Percentiles rank a stretch among this genome's conserved stretches.
These are phyloP conservation scores for Decapterus maruadsi DNA, from an alignment of 2,797 vertebrate species.

Conservation along the genomic window DNA sequence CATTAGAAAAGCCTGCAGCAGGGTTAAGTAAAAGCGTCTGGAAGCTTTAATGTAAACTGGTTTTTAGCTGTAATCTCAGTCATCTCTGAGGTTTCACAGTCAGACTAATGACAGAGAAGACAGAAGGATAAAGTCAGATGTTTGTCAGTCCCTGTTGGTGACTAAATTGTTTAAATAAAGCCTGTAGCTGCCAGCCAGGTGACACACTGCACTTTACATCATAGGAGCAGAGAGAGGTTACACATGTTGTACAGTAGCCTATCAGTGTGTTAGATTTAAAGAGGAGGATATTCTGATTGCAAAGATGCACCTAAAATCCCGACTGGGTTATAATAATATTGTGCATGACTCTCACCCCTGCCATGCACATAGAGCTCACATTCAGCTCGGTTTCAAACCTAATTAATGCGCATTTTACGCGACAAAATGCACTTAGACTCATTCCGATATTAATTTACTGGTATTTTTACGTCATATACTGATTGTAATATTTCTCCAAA, in stretches of 20 bases:
- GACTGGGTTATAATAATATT: not conserved
- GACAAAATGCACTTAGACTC: no score
- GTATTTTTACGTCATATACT: no score
- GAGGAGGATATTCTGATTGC: no score
- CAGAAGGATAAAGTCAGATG: conserved; percentile 5
- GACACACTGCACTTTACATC: conserved; percentile 7
- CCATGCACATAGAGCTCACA: no score
- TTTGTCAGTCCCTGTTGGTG: not conserved
- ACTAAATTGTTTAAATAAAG: not conserved
- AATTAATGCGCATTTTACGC: no score
- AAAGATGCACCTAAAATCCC: not conserved
- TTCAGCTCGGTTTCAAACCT: no score
- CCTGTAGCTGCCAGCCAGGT: not conserved
- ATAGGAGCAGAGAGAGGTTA: not conserved
- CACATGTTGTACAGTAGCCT: no score
- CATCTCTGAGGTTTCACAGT: conserved; percentile 25
- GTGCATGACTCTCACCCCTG: no score
- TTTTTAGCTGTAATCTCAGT: not conserved
- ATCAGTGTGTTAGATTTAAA: no score
- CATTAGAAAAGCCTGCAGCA: not conserved
- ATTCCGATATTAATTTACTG: no score
- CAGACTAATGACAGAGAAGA: conserved; percentile 36
- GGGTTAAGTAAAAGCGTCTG: not conserved
- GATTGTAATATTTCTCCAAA: no score
- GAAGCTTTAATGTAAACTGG: not conserved